Base-by-base conservation (phyloP, 2,888 invertebrate species). In the Coleophora flavipennella region DNA sequence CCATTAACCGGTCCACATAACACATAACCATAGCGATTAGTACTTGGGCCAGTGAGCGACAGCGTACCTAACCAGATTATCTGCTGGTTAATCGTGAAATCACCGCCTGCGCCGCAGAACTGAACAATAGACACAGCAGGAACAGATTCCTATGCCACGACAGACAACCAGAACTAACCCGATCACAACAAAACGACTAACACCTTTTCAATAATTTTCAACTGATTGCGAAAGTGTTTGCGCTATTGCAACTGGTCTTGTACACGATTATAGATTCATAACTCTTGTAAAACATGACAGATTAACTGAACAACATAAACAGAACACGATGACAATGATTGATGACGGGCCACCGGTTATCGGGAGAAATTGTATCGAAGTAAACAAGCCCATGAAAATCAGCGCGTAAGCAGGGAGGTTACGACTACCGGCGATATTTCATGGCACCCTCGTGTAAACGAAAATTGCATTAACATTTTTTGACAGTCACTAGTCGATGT, bases 391-490 rank as follows among this genome's bases (percentile, higher is more conserved):
- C 47, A 52, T 40, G 45, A 55, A 57, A 20, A 48, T 48, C 50
- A 57, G 53, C 50, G 53, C 52, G 49, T 43, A 48, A 46, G 50
- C 48, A 47, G 53, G 51, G 59, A 62, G 55, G 53, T 49, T 57
- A 29, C 31, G 50, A 48, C 45, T 48, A 48, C 53, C 51, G 54
- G 50, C 55, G 65, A 68, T 70, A 67, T 70, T 65, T 67, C 64
- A 62, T 53, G 44, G 52, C 52, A 58, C 64, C 67, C 70, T 65
- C 53, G 47, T 59, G 62, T 63, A 64, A 50, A 53, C 59, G 57
- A 70, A 74, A 75, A 76, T 78, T 75, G 70, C 70, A 77, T 76
- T 70, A 75, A 65, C 67, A 71, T 69, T 75, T 76, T 78, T 75
- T 69, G 75, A 77, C 69, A 77, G 77, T 78, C 75, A 77, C 76